Percentiles rank a stretch among this genome's conserved stretches.
phyloP scores from a whole-genome alignment of 2,888 invertebrate species.

The Acleris literana region DNA sequence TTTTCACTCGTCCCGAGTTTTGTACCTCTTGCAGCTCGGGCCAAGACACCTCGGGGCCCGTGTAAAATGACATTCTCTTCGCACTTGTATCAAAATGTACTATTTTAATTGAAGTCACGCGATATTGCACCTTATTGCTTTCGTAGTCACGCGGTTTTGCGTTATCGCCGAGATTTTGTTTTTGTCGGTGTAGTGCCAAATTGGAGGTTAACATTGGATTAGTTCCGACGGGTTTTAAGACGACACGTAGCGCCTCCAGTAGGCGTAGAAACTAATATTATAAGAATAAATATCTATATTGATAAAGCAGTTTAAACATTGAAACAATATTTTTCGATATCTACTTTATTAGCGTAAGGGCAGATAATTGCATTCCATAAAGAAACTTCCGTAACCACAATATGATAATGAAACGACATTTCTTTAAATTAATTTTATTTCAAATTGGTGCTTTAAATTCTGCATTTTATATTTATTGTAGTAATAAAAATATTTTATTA shows the following conservation, averaged over 20 bases:
- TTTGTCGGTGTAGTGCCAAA: slow-evolving; percentile 47
- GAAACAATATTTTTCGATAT: slow-evolving; percentile 47
- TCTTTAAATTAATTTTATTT: slow-evolving; percentile 18
- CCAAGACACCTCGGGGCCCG: no score
- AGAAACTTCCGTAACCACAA: neutral
- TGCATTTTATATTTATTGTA: slow-evolving; percentile 24
- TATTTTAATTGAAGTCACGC: no score
- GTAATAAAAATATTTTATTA: no score
- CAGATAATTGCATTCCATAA: slow-evolving; percentile 47
- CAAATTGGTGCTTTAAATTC: slow-evolving; percentile 38
- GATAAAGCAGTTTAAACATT: slow-evolving; percentile 43
- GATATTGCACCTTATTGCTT: no score
- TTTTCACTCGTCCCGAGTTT: no score
- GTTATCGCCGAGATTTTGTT: neutral
- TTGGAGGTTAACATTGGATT: slow-evolving; percentile 27
- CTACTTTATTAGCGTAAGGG: slow-evolving; percentile 42
- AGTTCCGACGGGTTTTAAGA: no score
- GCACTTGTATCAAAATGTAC: no score
- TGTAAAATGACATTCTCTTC: no score
- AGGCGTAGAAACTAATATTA: slow-evolving; percentile 38
- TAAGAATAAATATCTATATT: slow-evolving; percentile 31
- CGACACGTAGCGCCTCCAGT: neutral
- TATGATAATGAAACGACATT: slow-evolving; percentile 12
- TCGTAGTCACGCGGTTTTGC: no score
- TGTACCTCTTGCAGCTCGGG: no score